These are phyloP conservation scores for Psilopsiagon aymara DNA, from an alignment of 2,113 vertebrate genomes.

Conservation along the genomic window DNA sequence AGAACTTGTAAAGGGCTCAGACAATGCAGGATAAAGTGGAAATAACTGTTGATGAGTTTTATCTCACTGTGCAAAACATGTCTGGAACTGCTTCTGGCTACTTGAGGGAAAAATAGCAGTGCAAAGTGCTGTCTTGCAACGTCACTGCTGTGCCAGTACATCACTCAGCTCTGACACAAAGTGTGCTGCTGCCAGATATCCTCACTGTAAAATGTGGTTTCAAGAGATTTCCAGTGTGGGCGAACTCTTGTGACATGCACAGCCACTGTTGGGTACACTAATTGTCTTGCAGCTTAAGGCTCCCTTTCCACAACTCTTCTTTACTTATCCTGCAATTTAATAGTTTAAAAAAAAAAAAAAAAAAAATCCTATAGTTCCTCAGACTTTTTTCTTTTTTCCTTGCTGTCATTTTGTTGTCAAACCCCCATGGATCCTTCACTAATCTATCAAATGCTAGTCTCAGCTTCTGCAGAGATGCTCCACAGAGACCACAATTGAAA, in stretches of 20 bases:
- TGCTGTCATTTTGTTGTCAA: constrained; percentile 1
- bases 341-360: background rate
- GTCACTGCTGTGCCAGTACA: background rate
- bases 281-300: background rate
- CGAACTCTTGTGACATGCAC: background rate
- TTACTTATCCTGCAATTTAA: background rate
- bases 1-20: background rate
- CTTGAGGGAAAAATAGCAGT: background rate
- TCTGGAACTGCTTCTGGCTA: background rate
- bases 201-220: background rate
- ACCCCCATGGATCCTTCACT: background rate
- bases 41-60: background rate
- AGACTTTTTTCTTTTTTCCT: background rate
- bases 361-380: background rate
- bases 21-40: background rate
- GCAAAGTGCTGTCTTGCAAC: background rate
- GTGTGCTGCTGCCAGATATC: background rate
- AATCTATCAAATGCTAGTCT: background rate
- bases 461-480: background rate
- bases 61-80: background rate
- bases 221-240: background rate
- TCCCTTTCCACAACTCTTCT: background rate
- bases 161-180: background rate
- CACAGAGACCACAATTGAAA: background rate
- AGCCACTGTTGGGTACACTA: background rate